Evolutionary conservation across 2,113 vertebrate genomes (phyloP).

Genomic region (Pluvialis apricaria): DNA sequence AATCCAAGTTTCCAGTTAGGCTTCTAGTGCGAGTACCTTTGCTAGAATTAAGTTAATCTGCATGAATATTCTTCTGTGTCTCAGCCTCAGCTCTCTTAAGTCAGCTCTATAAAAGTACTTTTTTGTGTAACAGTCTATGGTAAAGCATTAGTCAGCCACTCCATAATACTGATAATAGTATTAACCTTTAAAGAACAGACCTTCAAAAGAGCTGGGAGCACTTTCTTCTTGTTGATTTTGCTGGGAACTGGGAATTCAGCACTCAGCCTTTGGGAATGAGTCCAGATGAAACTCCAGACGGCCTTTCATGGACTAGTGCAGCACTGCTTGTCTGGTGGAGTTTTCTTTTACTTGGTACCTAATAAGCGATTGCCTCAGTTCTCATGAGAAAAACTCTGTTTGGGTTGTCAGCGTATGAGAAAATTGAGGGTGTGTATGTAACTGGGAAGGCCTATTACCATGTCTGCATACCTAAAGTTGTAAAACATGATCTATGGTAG

Average conservation of each 20-base stretch:
- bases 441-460: neutral
- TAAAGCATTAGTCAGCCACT: neutral
- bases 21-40: neutral
- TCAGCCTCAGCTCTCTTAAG: neutral
- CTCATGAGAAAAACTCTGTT: conserved; percentile 14
- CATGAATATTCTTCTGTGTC: neutral
- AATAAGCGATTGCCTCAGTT: neutral
- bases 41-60: conserved; percentile 1
- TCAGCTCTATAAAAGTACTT: neutral
- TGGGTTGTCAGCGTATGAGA: conserved; percentile 1
- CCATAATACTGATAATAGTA: neutral
- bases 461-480: conserved; percentile 22
- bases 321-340: neutral
- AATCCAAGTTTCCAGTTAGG: neutral
- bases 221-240: neutral
- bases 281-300: neutral
- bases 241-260: neutral
- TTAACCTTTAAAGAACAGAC: neutral
- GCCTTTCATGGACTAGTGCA: neutral
- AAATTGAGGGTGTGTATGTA: conserved; percentile 20
- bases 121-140: neutral
- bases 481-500: neutral
- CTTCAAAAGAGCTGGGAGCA: neutral
- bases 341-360: neutral
- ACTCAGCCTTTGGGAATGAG: neutral